Evolutionary conservation across 1,140 invertebrate genomes (phyloP), one percentile per base, ranked within the genome.

Genomic region (Leptinotarsa defecta): DNA sequence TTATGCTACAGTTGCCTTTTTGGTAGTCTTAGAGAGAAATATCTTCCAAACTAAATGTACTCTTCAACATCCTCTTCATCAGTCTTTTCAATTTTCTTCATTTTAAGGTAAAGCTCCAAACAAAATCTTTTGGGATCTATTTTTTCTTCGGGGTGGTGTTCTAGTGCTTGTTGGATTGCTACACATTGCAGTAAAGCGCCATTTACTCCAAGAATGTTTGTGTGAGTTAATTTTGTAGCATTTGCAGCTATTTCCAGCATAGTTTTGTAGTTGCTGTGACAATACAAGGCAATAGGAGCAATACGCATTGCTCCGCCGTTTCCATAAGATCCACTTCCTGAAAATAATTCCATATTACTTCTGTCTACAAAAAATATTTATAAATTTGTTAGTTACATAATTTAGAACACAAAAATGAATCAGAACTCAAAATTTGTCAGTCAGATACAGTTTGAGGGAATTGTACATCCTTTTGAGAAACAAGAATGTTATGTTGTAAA

Each of bases 251-350:
- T 84, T 48, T 90, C 83, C 34, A 91, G 71, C 78, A 91, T 86
- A 74, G 84, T 78, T 20, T 88, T 78, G 69, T 88, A 86, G 80
- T 89, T 80, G 67, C 88, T 83, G 71, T 89, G 86, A 75, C 86
- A 90, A 85, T 91, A 93, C 15, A 95, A 83, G 13, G 91, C 88
- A 70, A 92, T 84, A n/a, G 94, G 93, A 15, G 91, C 84, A 34
- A 94, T 88, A 82, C 93, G 88, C 93, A 95, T 95, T 2, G 92
- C 92, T 65, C 90, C 90, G 17, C 94, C 94, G 87, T 94, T 95
- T 20, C 93, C 94, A 88, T 89, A 93, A 6, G 93, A 94, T 4
- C 94, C 94, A 74, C 81, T 75, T 13, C 93, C 93, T 81, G 88
- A 84, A 86, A 94, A 95, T 20, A 65, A 65, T 15, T 34, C 34